Evolutionary conservation across 2,797 vertebrate species (phyloP).

Genomic region (Cephalopachus bancanus): DNA sequence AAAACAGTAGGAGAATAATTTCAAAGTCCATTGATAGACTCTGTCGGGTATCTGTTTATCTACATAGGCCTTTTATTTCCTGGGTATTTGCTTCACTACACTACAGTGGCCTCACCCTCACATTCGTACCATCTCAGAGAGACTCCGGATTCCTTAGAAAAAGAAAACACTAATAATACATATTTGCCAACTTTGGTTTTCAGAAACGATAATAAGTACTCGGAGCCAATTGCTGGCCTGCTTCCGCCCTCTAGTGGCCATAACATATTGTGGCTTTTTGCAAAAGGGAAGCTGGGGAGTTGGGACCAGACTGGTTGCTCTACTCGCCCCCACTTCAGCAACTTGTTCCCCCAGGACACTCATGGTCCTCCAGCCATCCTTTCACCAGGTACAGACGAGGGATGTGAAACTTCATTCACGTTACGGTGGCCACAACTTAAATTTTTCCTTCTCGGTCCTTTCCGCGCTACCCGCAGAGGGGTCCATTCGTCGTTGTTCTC

Average conservation of each 20-base stretch:
- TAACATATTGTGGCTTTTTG: not conserved
- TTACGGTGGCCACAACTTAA: not conserved
- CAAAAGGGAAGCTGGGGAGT: not conserved
- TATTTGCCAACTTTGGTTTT: conserved; percentile 65
- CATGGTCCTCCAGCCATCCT: not conserved
- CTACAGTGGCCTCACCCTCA: conserved; percentile 7
- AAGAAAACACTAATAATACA: conserved; percentile 28
- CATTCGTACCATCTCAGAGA: conserved; percentile 43
- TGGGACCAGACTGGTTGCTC: not conserved
- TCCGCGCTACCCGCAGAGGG: no score
- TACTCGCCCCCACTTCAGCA: not conserved
- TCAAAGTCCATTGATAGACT: not conserved
- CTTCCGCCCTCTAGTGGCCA: conserved; percentile 87
- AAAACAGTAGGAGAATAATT: conserved; percentile 35
- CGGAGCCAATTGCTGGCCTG: conserved; percentile 80
- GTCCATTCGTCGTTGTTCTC: no score
- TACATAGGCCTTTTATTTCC: not conserved
- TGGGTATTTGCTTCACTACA: not conserved
- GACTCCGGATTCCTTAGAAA: conserved; percentile 64
- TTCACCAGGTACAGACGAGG: not conserved
- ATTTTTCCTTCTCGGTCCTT: conserved; percentile 12
- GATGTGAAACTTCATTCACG: not conserved
- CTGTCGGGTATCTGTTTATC: not conserved
- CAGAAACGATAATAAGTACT: conserved; percentile 60
- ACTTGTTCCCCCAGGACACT: not conserved